Conservation (phyloP, 2,797 vertebrate species). For the Petrocephalus sullivani region DNA sequence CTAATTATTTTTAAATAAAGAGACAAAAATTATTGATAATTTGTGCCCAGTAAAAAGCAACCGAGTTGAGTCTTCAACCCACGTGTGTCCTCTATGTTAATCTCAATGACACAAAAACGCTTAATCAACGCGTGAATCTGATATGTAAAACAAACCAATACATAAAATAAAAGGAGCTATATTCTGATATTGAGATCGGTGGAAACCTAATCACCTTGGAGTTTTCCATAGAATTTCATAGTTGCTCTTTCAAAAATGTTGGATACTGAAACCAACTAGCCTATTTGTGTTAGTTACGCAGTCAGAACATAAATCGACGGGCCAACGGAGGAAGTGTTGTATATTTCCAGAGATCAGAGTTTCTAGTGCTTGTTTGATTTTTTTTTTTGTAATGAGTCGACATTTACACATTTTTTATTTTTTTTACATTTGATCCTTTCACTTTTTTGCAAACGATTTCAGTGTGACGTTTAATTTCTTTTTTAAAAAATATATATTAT, state of each 20-base stretch:
- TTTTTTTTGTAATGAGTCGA: constrained; percentile 34
- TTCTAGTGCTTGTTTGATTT: constrained; percentile 57
- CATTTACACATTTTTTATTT: constrained; percentile 16
- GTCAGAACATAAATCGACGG: constrained; percentile 61
- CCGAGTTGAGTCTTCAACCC: constrained; percentile 70
- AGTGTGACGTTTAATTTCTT: constrained; percentile 76
- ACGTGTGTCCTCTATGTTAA: constrained; percentile 75
- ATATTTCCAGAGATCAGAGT: constrained; percentile 64
- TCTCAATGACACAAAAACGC: constrained; percentile 78
- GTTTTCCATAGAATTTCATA: constrained; percentile 39
- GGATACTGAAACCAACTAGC: constrained; percentile 51
- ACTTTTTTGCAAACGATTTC: constrained; percentile 70
- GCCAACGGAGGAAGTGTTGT: constrained; percentile 65
- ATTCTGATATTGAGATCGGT: constrained; percentile 71
- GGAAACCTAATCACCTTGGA: constrained; percentile 51
- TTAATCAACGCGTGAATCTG: constrained; percentile 74
- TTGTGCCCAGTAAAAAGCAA: constrained; percentile 70
- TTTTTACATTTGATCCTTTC: constrained; percentile 64
- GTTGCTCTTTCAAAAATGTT: constrained; percentile 50
- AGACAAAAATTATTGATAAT: constrained; percentile 64
- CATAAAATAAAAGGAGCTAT: constrained; percentile 69
- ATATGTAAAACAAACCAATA: constrained; percentile 75
- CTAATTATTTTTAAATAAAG: constrained; percentile 72
- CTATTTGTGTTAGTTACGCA: constrained; percentile 58
- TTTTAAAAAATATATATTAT: constrained; percentile 82